Percentiles rank a stretch among this genome's conserved stretches.
phyloP scores from a whole-genome alignment of 1,140 invertebrate genomes.

The Stegodyphus dumicola region DNA sequence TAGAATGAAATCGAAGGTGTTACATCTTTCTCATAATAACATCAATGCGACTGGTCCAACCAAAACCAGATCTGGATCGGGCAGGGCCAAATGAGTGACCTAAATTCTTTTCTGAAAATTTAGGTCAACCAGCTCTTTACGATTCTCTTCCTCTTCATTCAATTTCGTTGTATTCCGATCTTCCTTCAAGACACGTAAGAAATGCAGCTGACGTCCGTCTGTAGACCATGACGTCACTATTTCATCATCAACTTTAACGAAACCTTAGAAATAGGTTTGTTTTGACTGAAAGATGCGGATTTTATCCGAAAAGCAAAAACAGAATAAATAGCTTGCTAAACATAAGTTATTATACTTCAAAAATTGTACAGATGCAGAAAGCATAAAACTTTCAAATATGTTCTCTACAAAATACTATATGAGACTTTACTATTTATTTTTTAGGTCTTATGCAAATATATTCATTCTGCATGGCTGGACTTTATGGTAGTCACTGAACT shows the following conservation, averaged over 20 bases:
- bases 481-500: background rate
- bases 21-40: conserved; percentile 22
- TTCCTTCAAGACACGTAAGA: conserved; percentile 23
- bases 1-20: conserved; percentile 40
- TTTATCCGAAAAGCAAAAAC: no score
- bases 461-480: no score
- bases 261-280: no score
- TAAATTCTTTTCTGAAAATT: conserved; percentile 34
- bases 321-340: no score
- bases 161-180: background rate
- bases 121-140: conserved; percentile 10
- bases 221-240: conserved; percentile 1
- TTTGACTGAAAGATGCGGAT: no score
- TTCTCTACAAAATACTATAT: no score
- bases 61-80: conserved; percentile 30
- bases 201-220: conserved; percentile 3
- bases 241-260: background rate
- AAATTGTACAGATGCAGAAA: no score
- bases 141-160: conserved; percentile 10
- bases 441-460: no score
- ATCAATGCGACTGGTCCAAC: conserved; percentile 22
- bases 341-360: no score
- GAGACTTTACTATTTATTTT: no score
- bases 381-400: no score
- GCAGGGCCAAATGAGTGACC: conserved; percentile 44